These are phyloP conservation scores for Gorsachius goisagi DNA, from an alignment of 2,113 vertebrate species.

Conservation along the genomic window DNA sequence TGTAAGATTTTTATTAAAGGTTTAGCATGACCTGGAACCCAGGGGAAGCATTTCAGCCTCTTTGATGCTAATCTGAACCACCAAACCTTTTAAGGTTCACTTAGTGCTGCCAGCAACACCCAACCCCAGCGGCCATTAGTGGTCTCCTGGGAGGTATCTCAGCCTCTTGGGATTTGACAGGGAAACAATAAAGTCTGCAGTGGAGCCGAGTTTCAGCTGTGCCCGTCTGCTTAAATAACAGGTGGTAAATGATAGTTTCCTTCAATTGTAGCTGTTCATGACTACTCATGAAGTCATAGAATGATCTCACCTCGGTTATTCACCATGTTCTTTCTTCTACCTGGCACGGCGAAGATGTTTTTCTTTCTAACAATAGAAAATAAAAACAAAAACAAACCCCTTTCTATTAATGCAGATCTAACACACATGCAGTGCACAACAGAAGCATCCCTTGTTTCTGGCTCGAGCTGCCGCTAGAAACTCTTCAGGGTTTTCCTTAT, in stretches of 20 bases:
- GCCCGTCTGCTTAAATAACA: slow-evolving; percentile 41
- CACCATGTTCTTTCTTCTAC: slow-evolving; percentile 8
- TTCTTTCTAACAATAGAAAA: slow-evolving; percentile 19
- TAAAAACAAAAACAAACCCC: not conserved
- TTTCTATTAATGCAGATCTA: not conserved
- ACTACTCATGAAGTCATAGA: slow-evolving; percentile 26
- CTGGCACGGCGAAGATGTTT: not conserved
- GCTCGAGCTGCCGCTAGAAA: not conserved
- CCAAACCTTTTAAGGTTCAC: slow-evolving; percentile 9
- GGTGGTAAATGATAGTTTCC: slow-evolving; percentile 38
- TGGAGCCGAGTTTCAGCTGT: slow-evolving; percentile 10
- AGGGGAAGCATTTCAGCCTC: not conserved
- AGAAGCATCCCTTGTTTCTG: not conserved
- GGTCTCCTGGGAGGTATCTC: slow-evolving; percentile 35
- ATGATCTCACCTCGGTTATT: slow-evolving; percentile 50
- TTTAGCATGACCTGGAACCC: not conserved
- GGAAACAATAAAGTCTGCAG: slow-evolving; percentile 30
- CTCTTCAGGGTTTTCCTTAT: not conserved
- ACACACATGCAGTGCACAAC: not conserved
- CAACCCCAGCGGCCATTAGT: slow-evolving; percentile 20
- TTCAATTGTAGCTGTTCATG: slow-evolving; percentile 22
- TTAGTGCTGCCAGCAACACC: slow-evolving; percentile 1
- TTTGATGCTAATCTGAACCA: slow-evolving; percentile 38
- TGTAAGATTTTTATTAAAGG: slow-evolving; percentile 15
- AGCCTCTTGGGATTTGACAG: slow-evolving; percentile 18